Evolutionary conservation across 2,888 invertebrate genomes (phyloP).

Genomic region (Cetonia aurata): DNA sequence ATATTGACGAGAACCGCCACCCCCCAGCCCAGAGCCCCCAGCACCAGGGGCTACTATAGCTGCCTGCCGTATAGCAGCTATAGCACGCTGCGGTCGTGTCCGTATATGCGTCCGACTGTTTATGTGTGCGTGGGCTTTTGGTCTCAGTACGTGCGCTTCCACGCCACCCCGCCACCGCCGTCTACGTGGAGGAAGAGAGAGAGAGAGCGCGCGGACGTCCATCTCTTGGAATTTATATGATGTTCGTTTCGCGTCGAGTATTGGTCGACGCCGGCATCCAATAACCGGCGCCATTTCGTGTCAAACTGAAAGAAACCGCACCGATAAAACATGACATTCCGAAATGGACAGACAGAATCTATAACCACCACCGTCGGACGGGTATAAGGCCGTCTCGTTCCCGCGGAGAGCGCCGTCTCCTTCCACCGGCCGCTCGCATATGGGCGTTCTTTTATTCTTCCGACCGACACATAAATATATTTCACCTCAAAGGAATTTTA

Average conservation of each 20-base stretch:
- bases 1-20: constrained; percentile 60
- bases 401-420: constrained; percentile 44
- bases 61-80: no score
- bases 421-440: background rate
- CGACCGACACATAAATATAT: constrained; percentile 27
- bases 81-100: no score
- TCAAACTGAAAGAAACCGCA: constrained; percentile 66
- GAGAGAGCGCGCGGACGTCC: constrained; percentile 54
- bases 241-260: constrained; percentile 63
- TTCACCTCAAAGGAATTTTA: constrained; percentile 36
- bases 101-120: background rate
- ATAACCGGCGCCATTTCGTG: constrained; percentile 65
- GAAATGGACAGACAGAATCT: constrained; percentile 62
- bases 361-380: constrained; percentile 53
- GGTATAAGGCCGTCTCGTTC: constrained; percentile 3
- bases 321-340: constrained; percentile 66
- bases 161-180: constrained; percentile 54
- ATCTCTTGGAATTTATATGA: constrained; percentile 67
- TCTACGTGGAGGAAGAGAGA: constrained; percentile 48
- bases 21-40: constrained; percentile 42
- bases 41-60: background rate
- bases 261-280: constrained; percentile 65
- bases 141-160: constrained; percentile 60
- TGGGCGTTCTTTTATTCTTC: constrained; percentile 29
- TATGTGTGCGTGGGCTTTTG: constrained; percentile 53